A percentile compares a stretch with the other conserved stretches of the same genome.
These are phyloP conservation scores for Amniataba percoides DNA, from an alignment of 2,797 vertebrate genomes.

Conservation along the genomic window DNA sequence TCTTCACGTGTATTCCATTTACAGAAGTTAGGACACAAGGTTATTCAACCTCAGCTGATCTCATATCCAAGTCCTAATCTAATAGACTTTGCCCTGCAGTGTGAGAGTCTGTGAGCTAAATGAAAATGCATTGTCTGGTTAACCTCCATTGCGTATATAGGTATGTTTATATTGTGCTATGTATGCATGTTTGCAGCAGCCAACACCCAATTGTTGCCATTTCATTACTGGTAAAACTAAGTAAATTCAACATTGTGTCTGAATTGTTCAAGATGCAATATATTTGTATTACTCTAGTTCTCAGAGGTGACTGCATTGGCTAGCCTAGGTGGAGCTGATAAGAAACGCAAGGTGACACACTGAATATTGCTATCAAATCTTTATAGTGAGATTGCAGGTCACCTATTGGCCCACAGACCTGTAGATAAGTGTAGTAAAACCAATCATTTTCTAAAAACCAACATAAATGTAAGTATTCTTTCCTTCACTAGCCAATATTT, in stretches of 20 bases:
- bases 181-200: neutral
- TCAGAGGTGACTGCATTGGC: neutral
- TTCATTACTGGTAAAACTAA: neutral
- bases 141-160: too few relatives aligned
- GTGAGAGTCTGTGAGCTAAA: constrained; percentile 1
- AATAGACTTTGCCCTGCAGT: constrained; percentile 43
- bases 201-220: neutral
- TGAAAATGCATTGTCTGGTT: constrained; percentile 17
- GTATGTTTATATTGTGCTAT: neutral
- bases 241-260: neutral
- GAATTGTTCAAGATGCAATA: neutral
- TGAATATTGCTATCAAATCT: constrained; percentile 38
- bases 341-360: constrained; percentile 47
- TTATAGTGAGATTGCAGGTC: constrained; percentile 34
- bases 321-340: constrained; percentile 56
- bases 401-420: constrained; percentile 53
- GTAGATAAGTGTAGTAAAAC: neutral
- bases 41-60: constrained; percentile 50
- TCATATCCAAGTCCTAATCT: constrained; percentile 40
- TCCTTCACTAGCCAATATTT: neutral
- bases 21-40: neutral
- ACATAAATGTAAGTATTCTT: neutral
- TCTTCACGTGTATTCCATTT: constrained; percentile 18
- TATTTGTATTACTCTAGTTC: constrained; percentile 27
- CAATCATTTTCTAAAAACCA: neutral